Evolutionary conservation across 2,888 invertebrate species (phyloP).

Genomic region (Tenthredo scrophulariae): DNA sequence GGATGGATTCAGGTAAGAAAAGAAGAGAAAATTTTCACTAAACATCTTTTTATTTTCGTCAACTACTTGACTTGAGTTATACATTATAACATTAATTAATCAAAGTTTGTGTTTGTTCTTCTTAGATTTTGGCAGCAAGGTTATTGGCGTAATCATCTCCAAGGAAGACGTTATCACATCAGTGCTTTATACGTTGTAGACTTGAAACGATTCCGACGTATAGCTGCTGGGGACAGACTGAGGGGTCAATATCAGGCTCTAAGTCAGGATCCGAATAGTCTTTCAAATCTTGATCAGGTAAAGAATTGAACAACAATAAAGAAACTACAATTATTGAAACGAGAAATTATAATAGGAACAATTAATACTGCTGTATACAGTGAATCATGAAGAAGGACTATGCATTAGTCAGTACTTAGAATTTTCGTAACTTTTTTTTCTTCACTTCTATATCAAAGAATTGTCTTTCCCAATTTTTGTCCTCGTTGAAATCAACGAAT

Average conservation of each 20-base stretch:
- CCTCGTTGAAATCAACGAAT: neutral
- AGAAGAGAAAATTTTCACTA: slow-evolving; percentile 71
- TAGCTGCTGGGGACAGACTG: slow-evolving; percentile 98
- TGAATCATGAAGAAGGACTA: neutral
- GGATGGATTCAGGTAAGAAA: slow-evolving; percentile 93
- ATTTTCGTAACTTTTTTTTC: neutral
- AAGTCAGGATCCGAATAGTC: slow-evolving; percentile 99
- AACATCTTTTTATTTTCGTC: slow-evolving; percentile 6
- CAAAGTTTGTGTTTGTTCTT: neutral
- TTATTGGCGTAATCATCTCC: slow-evolving; percentile 99
- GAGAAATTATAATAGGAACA: neutral
- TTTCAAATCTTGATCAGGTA: slow-evolving; percentile 93
- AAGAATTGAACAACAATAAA: slow-evolving; percentile 7
- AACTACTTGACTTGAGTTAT: neutral
- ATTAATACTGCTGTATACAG: neutral
- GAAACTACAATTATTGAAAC: neutral
- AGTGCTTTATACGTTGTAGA: slow-evolving; percentile 99
- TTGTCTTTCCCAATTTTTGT: neutral
- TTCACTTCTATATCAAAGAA: neutral
- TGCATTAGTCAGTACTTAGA: neutral
- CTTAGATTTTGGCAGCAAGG: slow-evolving; percentile 98
- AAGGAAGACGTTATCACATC: slow-evolving; percentile 95
- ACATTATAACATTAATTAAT: neutral
- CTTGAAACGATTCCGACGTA: slow-evolving; percentile 95
- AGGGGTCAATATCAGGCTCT: slow-evolving; percentile 99